Evolutionary conservation across 2,113 vertebrate genomes (phyloP).

Genomic region (Xiphophorus couchianus): DNA sequence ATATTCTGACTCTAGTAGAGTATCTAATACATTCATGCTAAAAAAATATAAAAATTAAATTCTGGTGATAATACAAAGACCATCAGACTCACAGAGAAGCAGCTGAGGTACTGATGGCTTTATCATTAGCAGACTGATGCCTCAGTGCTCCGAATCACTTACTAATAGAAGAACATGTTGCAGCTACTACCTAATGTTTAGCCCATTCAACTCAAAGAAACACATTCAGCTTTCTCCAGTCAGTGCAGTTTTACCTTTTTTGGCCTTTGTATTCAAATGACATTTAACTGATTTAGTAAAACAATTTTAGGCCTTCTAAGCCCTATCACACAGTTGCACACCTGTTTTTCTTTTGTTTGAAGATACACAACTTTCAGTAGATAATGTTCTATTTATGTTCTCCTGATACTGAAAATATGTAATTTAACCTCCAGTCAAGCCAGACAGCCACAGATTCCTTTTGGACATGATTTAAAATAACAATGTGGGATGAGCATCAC

Average conservation of each 20-base stretch:
- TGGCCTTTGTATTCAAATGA: no score
- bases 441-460: neutral
- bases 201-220: no score
- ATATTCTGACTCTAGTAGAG: slow-evolving; percentile 16
- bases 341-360: neutral
- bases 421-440: neutral
- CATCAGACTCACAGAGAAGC: slow-evolving; percentile 52
- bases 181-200: slow-evolving; percentile 51
- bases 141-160: slow-evolving; percentile 68
- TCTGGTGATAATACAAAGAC: slow-evolving; percentile 34
- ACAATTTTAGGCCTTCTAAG: neutral
- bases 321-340: neutral
- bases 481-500: neutral
- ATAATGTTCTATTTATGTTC: neutral
- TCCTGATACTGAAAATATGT: neutral
- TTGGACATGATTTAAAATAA: neutral
- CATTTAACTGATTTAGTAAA: no score
- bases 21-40: neutral
- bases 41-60: slow-evolving; percentile 29
- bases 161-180: slow-evolving; percentile 54
- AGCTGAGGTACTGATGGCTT: slow-evolving; percentile 69
- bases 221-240: neutral
- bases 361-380: neutral
- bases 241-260: neutral
- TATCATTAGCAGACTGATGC: slow-evolving; percentile 70